Evolutionary conservation across 2,888 invertebrate species (phyloP), one percentile per base, ranked within the genome.

Genomic region (Mythimna pallens): DNA sequence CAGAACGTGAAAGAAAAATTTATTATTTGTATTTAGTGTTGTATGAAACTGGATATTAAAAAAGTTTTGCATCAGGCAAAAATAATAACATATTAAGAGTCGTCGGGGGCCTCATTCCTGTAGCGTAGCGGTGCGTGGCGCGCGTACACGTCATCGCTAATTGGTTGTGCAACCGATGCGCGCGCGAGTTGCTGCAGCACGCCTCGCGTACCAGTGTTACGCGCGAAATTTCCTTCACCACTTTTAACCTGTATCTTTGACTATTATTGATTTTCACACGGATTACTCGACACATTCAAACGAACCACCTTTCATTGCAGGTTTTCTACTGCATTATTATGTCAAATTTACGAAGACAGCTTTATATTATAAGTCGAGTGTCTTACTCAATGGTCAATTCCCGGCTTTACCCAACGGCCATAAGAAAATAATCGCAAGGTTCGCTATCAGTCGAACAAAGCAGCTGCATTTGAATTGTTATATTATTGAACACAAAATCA

Each of bases 81-180:
- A 84, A 82, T 86, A 80, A 80, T 77, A 82, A 80, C 80, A 88
- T 86, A 91, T 92, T 89, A 89, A 89, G 90, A 90, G 87, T 85
- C 83, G 87, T 89, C 88, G 89, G 64, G 70, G 72, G 80, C 82
- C 88, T 91, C 93, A 95, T 94, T 94, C 94, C 94, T 91, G 87
- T 83, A 74, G 88, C 89, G 86, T 92, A 90, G 73, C 93, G 86
- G 92, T 87, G 93, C 94, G 93, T 95, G 82, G 89, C 91, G 88
- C 88, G 85, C 73, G 69, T 79, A 73, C 67, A 68, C 73, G 63
- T 67, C 68, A 52, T 81, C 85, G 84, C 90, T 94, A 94, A 94
- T 94, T 94, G 91, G 90, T 93, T 93, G 92, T 91, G 89, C 91
- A 94, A 94, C 90, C 79, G 83, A 82, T 86, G 89, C 89, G 86